These are phyloP conservation scores for Platysternon megacephalum DNA, from an alignment of 2,113 vertebrate species.

Conservation along the genomic window DNA sequence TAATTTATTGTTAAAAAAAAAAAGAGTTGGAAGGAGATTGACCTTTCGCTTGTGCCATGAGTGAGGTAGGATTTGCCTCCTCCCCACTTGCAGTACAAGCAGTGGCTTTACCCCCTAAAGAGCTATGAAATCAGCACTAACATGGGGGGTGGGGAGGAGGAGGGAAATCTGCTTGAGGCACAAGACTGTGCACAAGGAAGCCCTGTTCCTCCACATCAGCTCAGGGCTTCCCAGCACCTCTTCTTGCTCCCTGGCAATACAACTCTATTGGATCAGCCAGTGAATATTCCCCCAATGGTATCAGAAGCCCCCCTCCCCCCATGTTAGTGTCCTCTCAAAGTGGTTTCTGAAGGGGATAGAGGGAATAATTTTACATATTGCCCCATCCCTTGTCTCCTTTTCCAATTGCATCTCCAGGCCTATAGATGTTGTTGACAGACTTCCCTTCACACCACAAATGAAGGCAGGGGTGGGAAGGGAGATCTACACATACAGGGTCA, in stretches of 20 bases:
- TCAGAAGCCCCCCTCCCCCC: neutral
- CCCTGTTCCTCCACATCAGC: neutral
- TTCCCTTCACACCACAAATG: neutral
- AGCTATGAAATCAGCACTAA: neutral
- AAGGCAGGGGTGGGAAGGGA: neutral
- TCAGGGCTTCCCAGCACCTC: neutral
- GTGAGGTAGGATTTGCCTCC: neutral
- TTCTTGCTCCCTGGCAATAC: neutral
- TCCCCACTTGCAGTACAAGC: neutral
- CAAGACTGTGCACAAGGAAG: neutral
- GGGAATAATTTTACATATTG: neutral
- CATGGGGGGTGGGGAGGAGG: neutral
- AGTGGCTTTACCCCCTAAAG: neutral
- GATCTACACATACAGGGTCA: too few relatives aligned
- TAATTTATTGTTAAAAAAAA: neutral
- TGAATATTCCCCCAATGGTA: neutral
- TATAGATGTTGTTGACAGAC: accelerated
- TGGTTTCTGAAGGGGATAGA: neutral
- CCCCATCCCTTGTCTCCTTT: accelerated
- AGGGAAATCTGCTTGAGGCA: neutral
- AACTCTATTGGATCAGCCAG: neutral
- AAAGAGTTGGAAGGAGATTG: neutral
- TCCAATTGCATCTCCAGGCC: accelerated
- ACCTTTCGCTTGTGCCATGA: accelerated
- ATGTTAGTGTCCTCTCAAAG: neutral